These are phyloP conservation scores for Phragmatobia fuliginosa DNA, from an alignment of 2,888 invertebrate genomes.

Conservation along the genomic window DNA sequence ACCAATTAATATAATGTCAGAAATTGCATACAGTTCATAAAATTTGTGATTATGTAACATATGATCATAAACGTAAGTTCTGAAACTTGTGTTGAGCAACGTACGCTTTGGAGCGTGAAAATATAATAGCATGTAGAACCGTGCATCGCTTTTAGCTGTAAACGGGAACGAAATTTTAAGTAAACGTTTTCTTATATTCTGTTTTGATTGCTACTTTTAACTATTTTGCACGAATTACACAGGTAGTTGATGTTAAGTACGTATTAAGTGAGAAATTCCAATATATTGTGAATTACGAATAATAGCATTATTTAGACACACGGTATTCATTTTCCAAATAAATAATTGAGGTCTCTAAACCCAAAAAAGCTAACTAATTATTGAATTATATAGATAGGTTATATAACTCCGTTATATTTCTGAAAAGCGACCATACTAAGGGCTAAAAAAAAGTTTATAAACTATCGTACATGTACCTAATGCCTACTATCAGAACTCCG, in stretches of 20 bases:
- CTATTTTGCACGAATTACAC: slow-evolving; percentile 39
- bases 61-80: slow-evolving; percentile 45
- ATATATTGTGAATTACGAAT: no score
- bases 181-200: slow-evolving; percentile 62
- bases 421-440: no score
- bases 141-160: slow-evolving; percentile 34
- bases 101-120: slow-evolving; percentile 65
- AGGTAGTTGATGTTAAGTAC: background rate
- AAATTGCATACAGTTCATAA: slow-evolving; percentile 39
- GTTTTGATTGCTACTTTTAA: background rate
- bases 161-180: slow-evolving; percentile 26
- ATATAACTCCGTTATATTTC: no score
- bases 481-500: slow-evolving; percentile 50
- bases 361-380: no score
- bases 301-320: no score
- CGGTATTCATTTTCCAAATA: no score
- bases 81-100: slow-evolving; percentile 60
- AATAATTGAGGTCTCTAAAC: no score
- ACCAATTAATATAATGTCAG: slow-evolving; percentile 33
- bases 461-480: slow-evolving; percentile 20
- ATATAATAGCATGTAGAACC: slow-evolving; percentile 64
- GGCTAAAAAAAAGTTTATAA: background rate
- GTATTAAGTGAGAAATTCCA: no score
- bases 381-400: no score
- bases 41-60: slow-evolving; percentile 42